These are phyloP conservation scores for Harmothoe impar DNA, from an alignment of 2,888 invertebrate species.

Conservation along the genomic window DNA sequence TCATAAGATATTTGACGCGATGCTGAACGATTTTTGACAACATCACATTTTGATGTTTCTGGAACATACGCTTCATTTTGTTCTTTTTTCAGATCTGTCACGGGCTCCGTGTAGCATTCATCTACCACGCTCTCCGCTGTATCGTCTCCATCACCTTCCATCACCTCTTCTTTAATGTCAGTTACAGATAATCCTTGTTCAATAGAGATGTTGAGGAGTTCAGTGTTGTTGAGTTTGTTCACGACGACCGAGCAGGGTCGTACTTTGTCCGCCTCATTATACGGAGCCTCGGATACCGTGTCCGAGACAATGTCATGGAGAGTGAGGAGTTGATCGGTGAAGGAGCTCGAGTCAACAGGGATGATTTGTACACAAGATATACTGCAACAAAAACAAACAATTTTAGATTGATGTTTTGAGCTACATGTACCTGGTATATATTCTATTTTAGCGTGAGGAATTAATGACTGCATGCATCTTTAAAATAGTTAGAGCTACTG, in stretches of 20 bases:
- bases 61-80: neutral
- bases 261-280: neutral
- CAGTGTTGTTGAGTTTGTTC: neutral
- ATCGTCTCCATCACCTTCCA: neutral
- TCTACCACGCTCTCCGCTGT: neutral
- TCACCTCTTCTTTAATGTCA: constrained; percentile 25
- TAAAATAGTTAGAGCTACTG: no score
- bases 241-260: constrained; percentile 24
- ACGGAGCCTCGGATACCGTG: neutral
- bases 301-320: neutral
- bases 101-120: neutral
- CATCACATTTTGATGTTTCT: neutral
- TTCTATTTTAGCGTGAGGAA: no score
- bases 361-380: constrained; percentile 21
- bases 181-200: neutral
- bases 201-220: neutral
- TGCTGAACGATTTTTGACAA: no score
- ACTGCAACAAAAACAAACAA: neutral
- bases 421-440: no score
- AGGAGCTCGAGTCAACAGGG: neutral
- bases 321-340: neutral
- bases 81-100: neutral
- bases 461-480: no score
- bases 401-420: no score
- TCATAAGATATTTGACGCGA: neutral